Conservation (phyloP, 2,797 vertebrate species). For the Odontamblyopus rebecca region DNA sequence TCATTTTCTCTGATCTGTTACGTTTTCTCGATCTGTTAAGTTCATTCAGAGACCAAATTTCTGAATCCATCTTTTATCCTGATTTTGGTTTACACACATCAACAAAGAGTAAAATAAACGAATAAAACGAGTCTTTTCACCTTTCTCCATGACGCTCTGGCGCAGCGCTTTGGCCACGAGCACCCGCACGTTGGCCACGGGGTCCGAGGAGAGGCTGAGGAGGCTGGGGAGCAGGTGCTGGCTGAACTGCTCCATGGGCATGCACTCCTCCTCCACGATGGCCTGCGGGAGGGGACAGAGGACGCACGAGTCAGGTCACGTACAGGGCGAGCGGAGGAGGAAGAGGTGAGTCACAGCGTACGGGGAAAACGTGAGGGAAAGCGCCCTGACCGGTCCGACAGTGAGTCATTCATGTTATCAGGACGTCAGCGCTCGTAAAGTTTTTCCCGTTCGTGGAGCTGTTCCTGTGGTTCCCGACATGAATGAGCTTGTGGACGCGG, state of each 20-base stretch:
- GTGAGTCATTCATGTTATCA: background rate
- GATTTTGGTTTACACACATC: too few species aligned
- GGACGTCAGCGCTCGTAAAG: background rate
- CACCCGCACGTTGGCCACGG: slow-evolving; percentile 87
- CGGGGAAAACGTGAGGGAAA: background rate
- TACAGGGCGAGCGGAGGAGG: background rate
- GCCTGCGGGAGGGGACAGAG: slow-evolving; percentile 65
- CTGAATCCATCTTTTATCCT: too few species aligned
- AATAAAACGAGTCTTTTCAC: slow-evolving; percentile 49
- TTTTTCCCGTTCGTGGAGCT: too few species aligned
- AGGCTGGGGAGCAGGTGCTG: slow-evolving; percentile 87
- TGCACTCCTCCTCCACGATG: slow-evolving; percentile 83
- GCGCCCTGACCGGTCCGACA: background rate
- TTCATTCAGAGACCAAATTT: too few species aligned
- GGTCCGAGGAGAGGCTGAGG: slow-evolving; percentile 85
- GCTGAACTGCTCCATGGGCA: slow-evolving; percentile 87
- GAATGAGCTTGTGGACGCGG: too few species aligned
- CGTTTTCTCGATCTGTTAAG: too few species aligned
- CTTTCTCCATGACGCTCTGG: slow-evolving; percentile 88
- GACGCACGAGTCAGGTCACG: slow-evolving; percentile 7
- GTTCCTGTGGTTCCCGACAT: background rate
- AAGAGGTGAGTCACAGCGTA: background rate
- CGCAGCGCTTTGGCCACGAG: slow-evolving; percentile 87
- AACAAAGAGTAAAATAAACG: background rate
- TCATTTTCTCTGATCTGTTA: too few species aligned